phyloP scores from a whole-genome alignment of 2,888 invertebrate genomes.

The Octonoba sinensis region DNA sequence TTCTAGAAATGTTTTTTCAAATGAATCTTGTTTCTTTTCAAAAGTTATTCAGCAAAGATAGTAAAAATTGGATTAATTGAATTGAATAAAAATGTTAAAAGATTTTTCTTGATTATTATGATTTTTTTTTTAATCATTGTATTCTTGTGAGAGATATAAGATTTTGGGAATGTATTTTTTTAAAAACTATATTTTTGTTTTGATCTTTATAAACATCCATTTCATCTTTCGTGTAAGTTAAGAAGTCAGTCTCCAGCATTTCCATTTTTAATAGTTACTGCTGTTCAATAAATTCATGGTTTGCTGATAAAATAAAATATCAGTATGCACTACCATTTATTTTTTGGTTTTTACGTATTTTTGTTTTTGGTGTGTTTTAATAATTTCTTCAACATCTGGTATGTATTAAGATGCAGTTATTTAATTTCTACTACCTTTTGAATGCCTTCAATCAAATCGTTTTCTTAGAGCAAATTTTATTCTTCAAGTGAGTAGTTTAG shows the following conservation, averaged over 20 bases:
- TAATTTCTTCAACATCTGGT: neutral
- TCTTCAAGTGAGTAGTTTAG: too few species aligned
- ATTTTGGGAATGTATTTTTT: too few species aligned
- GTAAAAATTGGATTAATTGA: too few species aligned
- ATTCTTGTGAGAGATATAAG: too few species aligned
- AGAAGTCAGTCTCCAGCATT: constrained; percentile 30
- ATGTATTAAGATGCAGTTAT: neutral
- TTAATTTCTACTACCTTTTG: too few species aligned
- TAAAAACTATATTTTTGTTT: neutral
- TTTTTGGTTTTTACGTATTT: too few species aligned
- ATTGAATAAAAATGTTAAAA: neutral
- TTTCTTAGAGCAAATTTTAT: too few species aligned
- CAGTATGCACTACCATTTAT: too few species aligned
- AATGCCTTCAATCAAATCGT: too few species aligned
- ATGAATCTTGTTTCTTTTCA: neutral
- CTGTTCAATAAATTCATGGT: neutral
- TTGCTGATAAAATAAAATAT: too few species aligned
- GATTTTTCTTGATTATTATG: neutral
- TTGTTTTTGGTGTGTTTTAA: too few species aligned
- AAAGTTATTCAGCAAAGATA: neutral
- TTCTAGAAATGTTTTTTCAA: constrained; percentile 13
- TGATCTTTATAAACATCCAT: neutral
- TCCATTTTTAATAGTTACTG: neutral
- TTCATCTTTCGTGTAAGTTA: neutral
- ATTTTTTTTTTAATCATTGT: neutral